Base-by-base conservation (phyloP, 2,888 invertebrate species). In the Trachelus stipa region DNA sequence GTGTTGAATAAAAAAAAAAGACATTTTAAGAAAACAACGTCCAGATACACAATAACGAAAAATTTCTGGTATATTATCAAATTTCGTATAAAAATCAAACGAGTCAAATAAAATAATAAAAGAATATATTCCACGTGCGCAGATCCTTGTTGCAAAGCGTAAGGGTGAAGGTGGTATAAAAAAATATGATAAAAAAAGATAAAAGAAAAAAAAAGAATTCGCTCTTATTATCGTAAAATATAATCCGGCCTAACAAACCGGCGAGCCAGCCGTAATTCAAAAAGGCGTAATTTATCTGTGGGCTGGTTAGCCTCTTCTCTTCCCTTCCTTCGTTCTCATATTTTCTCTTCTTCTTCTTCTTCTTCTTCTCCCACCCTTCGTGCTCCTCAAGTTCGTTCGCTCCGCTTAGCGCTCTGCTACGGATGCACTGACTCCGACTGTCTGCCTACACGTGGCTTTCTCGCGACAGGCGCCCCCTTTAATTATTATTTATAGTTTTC, bases 401-500 rank as follows among this genome's bases (percentile, higher is more conserved):
- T 33, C 33, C 69, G 69, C 69, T 69, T 31, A 31, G 69, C 37
- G 4, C 37, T 37, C 4, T 4, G 40, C 40, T 30, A 69, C 30
- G 69, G n/a, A 69, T 69, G 69, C 69, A 33, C 69, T 1, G 33
- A 31, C 69, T 30, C 69, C 69, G 69, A 30, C 33, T 33, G 30
- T 33, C 69, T 69, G 69, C 69, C 69, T 69, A 78, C 69, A 68
- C 56, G 73, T 75, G 73, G 68, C 74, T 56, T 78, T 79, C 81
- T 73, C 77, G 37, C 75, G 73, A 74, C 69, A 75, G 73, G 74
- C 79, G 81, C 79, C 78, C 82, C 81, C 83, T 86, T 82, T 85
- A 86, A 87, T 87, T 85, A 87, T 87, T 87, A 87, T 87, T 87
- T 87, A 87, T 86, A 83, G 85, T 83, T 80, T 80, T 80, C 83